phyloP scores from a whole-genome alignment of 2,797 vertebrate genomes.

The Pangasius macronema region DNA sequence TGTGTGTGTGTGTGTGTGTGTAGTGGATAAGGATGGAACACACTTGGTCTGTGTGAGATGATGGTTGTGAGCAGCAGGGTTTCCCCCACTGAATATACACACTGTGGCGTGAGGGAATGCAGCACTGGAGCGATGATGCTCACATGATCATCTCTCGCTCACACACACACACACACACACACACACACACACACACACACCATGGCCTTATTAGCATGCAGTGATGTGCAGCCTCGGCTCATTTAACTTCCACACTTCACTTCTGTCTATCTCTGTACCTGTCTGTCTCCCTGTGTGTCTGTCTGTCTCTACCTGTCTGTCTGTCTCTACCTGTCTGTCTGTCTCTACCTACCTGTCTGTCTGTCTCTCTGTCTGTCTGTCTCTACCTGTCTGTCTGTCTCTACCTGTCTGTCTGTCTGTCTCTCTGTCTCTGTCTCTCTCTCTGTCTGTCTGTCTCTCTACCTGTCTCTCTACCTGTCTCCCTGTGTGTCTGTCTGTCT shows the following conservation, averaged over 20 bases:
- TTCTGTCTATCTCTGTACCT: not conserved
- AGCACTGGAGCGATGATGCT: not conserved
- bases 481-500: not conserved
- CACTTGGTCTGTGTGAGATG: not conserved
- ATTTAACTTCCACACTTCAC: not conserved
- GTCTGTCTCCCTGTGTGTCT: slow-evolving; percentile 4
- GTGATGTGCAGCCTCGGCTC: not conserved
- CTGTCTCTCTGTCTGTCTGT: not conserved
- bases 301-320: not conserved
- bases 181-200: not conserved
- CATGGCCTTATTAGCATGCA: too few species aligned
- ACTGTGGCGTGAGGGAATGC: not conserved
- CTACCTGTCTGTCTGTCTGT: too few species aligned
- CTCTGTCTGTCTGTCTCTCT: too few species aligned
- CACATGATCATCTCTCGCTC: not conserved
- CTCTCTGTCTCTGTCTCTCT: not conserved
- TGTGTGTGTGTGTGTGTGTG: not conserved
- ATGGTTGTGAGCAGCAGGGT: not conserved
- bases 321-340: not conserved
- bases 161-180: not conserved
- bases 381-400: not conserved
- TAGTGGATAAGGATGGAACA: not conserved
- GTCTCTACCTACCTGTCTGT: not conserved
- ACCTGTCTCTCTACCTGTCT: not conserved
- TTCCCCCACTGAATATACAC: not conserved